Evolutionary conservation across 2,797 vertebrate species (phyloP).

Genomic region (Onychomys arenicola): DNA sequence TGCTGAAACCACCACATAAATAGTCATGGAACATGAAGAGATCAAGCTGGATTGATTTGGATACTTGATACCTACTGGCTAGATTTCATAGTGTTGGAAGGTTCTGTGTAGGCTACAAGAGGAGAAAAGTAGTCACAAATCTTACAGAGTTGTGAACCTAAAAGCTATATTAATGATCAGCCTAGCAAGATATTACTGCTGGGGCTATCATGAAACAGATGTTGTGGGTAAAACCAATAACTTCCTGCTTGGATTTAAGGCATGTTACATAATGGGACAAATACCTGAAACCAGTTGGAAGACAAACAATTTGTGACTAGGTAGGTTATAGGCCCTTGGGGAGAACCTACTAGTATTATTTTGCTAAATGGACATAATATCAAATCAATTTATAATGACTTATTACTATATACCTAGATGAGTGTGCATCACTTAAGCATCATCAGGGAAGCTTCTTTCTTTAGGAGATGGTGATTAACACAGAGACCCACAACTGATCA

Average conservation of each 20-base stretch:
- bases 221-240: neutral
- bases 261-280: neutral
- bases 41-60: neutral
- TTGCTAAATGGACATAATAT: neutral
- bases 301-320: neutral
- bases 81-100: neutral
- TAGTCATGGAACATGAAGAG: neutral
- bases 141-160: neutral
- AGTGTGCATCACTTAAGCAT: neutral
- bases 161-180: neutral
- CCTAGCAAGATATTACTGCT: neutral
- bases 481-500: neutral
- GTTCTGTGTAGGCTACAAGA: neutral
- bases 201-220: too few relatives aligned
- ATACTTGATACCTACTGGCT: neutral
- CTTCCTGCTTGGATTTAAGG: neutral
- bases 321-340: neutral
- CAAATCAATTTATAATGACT: neutral
- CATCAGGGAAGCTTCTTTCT: neutral
- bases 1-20: neutral
- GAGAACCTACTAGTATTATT: neutral
- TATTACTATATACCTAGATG: neutral
- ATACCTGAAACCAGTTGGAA: neutral
- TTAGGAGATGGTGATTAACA: neutral
- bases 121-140: neutral